These are phyloP conservation scores for Misgurnus anguillicaudatus DNA, from an alignment of 2,113 vertebrate genomes.

Conservation along the genomic window DNA sequence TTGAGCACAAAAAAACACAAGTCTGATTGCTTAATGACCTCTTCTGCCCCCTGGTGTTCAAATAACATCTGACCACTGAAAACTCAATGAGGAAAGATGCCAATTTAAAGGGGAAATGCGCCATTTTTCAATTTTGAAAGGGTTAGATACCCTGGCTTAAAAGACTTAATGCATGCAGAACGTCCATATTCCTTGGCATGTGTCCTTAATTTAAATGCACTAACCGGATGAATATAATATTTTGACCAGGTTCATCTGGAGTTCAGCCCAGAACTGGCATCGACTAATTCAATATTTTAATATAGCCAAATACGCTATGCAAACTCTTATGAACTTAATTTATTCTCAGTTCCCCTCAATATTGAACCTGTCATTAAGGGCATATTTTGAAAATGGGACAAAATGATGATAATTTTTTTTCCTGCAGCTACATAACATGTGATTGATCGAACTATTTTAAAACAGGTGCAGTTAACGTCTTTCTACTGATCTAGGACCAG, in stretches of 20 bases:
- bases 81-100: constrained; percentile 37
- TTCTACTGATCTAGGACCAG: neutral
- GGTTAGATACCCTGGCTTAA: neutral
- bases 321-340: neutral
- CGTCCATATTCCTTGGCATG: constrained; percentile 19
- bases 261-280: constrained; percentile 22
- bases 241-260: constrained; percentile 14
- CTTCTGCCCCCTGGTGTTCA: constrained; percentile 76
- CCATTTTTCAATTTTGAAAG: neutral
- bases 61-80: constrained; percentile 46
- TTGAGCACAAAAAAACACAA: constrained; percentile 35
- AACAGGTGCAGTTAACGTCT: neutral
- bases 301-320: neutral
- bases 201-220: constrained; percentile 9
- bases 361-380: neutral
- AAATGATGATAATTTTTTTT: neutral
- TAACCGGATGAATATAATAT: constrained; percentile 1
- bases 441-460: too few species aligned
- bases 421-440: neutral
- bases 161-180: constrained; percentile 6
- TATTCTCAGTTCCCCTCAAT: neutral
- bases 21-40: constrained; percentile 61
- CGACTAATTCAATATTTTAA: neutral
- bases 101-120: constrained; percentile 36
- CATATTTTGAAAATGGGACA: neutral